Evolutionary conservation across 2,113 vertebrate genomes (phyloP), one percentile per base, ranked within the genome.

Genomic region (Opisthocomus hoazin): DNA sequence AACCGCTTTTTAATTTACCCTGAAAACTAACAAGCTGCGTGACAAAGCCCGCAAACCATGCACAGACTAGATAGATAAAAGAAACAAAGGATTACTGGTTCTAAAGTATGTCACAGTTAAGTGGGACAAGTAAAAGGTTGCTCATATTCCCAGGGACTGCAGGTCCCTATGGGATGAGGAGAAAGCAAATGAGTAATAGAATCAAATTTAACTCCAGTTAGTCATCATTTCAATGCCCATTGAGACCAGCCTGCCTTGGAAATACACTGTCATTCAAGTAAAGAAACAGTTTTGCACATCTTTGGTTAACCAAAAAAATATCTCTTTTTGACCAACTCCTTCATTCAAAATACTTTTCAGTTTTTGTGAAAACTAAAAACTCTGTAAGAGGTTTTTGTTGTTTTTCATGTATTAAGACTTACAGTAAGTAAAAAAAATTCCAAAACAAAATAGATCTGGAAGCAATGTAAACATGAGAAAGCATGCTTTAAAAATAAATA

Each of bases 401-500:
- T 4, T 87, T 84, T 68, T 89, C 4, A 5, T 36, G 5, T 82
- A 20, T 34, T 29, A 50, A 37, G 51, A 56, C 29, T 90, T 75
- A 74, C 9, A 63, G 24, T 66, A 56, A 70, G 37, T 84, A 81
- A 75, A 78, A 75, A 78, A 89, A 11, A 14, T 6, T 37, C 29
- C 61, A 45, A 82, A 87, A 45, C 69, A 65, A 84, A 90, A 37
- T 45, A 82, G 36, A 36, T 89, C 17, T 89, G 53, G 81, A 78
- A 92, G 70, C 57, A 92, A 69, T n/a, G 78, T 87, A 93, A 95
- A 87, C 58, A 74, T 34, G 53, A 73, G 64, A 84, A 94, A 68
- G 10, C 36, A 63, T 17, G 20, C 77, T 95, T 89, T 93, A 89
- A 91, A 95, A 95, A 95, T 46, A 94, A 94, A 58, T 65, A 45